Evolutionary conservation across 64 coral and sea anemone species (phyloP).

Genomic region (Acropora tenuis): DNA sequence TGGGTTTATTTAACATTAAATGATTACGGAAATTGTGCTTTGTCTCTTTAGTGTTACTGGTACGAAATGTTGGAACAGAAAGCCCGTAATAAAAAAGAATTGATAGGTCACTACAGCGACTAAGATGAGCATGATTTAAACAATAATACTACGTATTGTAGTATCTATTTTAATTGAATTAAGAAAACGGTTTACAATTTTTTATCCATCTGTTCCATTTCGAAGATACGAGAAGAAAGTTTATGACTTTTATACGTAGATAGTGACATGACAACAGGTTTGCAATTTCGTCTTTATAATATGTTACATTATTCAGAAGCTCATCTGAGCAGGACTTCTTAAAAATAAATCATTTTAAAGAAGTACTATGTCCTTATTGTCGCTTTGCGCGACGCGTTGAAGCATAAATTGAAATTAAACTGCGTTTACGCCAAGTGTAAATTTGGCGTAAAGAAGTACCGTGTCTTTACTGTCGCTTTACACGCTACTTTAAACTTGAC

Average conservation of each 20-base stretch:
- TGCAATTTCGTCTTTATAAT: not conserved
- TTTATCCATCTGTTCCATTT: not conserved
- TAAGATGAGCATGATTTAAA: constrained; percentile 9
- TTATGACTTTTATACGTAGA: too few species aligned
- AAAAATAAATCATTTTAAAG: not conserved
- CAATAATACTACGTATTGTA: not conserved
- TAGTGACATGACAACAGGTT: not conserved
- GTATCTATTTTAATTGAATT: constrained; percentile 29
- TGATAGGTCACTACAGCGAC: constrained; percentile 10
- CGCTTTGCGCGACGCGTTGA: not conserved
- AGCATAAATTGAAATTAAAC: not conserved
- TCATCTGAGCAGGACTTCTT: not conserved
- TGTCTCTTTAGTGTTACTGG: constrained; percentile 20
- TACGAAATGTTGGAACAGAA: constrained; percentile 21
- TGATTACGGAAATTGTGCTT: constrained; percentile 30
- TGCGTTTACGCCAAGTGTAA: not conserved
- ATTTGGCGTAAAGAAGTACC: not conserved
- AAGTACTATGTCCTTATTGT: not conserved
- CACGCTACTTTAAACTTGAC: not conserved
- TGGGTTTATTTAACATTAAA: constrained; percentile 4
- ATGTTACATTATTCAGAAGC: not conserved
- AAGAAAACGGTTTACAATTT: constrained; percentile 5
- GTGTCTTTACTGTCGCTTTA: not conserved
- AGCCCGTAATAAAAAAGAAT: constrained; percentile 10
- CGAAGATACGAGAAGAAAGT: not conserved